These are phyloP conservation scores for Lymantria dispar DNA, from an alignment of 2,888 invertebrate species.

Conservation along the genomic window DNA sequence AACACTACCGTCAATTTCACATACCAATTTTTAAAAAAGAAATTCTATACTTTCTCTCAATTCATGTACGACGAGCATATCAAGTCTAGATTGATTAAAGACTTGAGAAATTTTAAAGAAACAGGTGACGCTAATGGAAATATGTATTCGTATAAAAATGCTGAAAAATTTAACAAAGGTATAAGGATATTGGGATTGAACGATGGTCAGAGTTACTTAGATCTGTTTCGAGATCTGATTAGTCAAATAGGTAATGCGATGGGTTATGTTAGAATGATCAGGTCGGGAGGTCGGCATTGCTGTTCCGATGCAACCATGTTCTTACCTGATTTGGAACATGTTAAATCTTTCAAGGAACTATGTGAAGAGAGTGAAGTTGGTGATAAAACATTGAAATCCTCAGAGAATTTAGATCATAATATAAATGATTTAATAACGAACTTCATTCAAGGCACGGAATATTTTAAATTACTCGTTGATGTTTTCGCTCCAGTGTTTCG, in stretches of 20 bases:
- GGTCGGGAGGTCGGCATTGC: conserved; percentile 96
- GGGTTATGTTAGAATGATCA: conserved; percentile 96
- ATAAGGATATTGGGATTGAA: conserved; percentile 93
- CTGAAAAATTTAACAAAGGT: conserved; percentile 96
- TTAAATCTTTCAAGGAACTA: conserved; percentile 83
- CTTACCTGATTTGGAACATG: conserved; percentile 88
- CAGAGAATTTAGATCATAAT: conserved; percentile 89
- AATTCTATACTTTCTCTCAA: conserved; percentile 97
- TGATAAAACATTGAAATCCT: conserved; percentile 83
- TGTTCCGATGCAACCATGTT: conserved; percentile 95
- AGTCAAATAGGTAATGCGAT: conserved; percentile 98
- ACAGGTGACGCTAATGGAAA: conserved; percentile 84
- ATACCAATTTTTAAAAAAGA: conserved; percentile 96
- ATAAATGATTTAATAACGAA: conserved; percentile 90
- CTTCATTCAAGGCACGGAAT: conserved; percentile 94
- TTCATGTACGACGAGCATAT: conserved; percentile 99
- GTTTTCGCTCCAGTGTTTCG: conserved; percentile 95
- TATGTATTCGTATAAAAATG: conserved; percentile 93
- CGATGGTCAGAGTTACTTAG: conserved; percentile 93
- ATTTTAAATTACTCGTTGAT: conserved; percentile 93
- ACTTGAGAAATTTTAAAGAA: conserved; percentile 91
- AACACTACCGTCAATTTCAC: conserved; percentile 96
- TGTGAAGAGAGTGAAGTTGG: conserved; percentile 84
- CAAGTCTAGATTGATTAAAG: conserved; percentile 95
- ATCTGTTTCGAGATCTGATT: conserved; percentile 95